A percentile compares a stretch with the other conserved stretches of the same genome.
Evolutionary conservation across 1,140 invertebrate genomes (phyloP).

Genomic region (Formica exsecta): DNA sequence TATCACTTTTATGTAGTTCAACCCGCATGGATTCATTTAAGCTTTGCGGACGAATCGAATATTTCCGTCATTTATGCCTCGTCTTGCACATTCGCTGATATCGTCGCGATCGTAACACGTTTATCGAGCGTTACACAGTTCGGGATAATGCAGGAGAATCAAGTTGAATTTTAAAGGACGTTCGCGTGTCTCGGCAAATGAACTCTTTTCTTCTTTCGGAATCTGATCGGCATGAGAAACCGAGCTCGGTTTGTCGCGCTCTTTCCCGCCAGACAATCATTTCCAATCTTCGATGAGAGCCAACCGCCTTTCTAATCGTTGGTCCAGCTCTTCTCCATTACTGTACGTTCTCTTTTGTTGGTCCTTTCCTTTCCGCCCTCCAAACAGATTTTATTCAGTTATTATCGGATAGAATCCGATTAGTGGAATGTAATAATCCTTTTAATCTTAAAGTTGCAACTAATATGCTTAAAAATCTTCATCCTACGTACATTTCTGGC

Average conservation of each 20-base stretch:
- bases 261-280: slow-evolving; percentile 52
- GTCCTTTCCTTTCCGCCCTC: background rate
- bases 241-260: slow-evolving; percentile 57
- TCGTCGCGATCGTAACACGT: slow-evolving; percentile 21
- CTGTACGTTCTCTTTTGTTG: slow-evolving; percentile 21
- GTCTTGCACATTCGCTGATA: background rate
- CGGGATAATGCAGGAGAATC: background rate
- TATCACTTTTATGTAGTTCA: background rate
- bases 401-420: slow-evolving; percentile 18
- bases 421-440: slow-evolving; percentile 43
- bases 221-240: slow-evolving; percentile 49
- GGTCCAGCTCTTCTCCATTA: background rate
- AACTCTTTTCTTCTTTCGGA: slow-evolving; percentile 25
- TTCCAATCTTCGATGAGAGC: slow-evolving; percentile 64
- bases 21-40: slow-evolving; percentile 3
- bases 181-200: slow-evolving; percentile 11
- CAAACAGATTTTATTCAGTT: slow-evolving; percentile 29
- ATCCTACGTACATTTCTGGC: background rate
- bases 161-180: slow-evolving; percentile 65
- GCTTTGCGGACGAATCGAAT: background rate
- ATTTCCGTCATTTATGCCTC: slow-evolving; percentile 3
- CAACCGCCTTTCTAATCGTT: background rate
- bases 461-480: background rate
- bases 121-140: slow-evolving; percentile 17
- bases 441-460: slow-evolving; percentile 18